phyloP scores from a whole-genome alignment of 1,140 invertebrate genomes.

The Bombus ignitus region DNA sequence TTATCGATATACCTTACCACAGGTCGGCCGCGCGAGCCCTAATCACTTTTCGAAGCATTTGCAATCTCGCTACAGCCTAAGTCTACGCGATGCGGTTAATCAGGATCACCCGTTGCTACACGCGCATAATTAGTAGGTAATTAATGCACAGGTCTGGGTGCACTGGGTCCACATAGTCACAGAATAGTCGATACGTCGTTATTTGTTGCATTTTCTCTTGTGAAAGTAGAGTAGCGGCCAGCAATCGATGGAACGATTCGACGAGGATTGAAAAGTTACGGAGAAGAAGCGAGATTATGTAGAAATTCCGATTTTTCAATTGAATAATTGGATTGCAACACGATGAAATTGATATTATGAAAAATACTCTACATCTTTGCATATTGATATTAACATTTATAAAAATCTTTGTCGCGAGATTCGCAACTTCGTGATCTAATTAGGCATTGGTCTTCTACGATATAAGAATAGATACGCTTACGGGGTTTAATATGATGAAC shows the following conservation, averaged over 20 bases:
- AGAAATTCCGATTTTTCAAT: no score
- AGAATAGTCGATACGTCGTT: not conserved
- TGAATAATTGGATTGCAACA: no score
- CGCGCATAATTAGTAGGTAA: constrained; percentile 52
- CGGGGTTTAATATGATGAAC: no score
- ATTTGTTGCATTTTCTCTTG: not conserved
- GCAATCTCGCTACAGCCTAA: constrained; percentile 16
- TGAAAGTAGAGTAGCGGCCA: not conserved
- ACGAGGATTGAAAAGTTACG: not conserved
- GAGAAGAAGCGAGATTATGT: no score
- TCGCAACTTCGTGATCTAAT: no score
- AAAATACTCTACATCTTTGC: no score
- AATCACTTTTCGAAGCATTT: constrained; percentile 41
- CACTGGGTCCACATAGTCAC: not conserved
- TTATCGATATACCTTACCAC: constrained; percentile 32
- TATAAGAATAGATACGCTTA: no score
- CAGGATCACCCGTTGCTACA: constrained; percentile 26
- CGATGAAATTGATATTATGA: no score
- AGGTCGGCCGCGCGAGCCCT: not conserved
- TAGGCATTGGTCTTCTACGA: no score
- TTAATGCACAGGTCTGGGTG: not conserved
- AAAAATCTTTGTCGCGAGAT: no score
- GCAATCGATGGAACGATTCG: not conserved
- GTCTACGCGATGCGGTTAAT: constrained; percentile 48
- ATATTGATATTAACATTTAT: no score